A percentile compares a stretch with the other conserved stretches of the same genome.
These are phyloP conservation scores for Heliothis peltigera DNA, from an alignment of 2,888 invertebrate genomes.

Conservation along the genomic window DNA sequence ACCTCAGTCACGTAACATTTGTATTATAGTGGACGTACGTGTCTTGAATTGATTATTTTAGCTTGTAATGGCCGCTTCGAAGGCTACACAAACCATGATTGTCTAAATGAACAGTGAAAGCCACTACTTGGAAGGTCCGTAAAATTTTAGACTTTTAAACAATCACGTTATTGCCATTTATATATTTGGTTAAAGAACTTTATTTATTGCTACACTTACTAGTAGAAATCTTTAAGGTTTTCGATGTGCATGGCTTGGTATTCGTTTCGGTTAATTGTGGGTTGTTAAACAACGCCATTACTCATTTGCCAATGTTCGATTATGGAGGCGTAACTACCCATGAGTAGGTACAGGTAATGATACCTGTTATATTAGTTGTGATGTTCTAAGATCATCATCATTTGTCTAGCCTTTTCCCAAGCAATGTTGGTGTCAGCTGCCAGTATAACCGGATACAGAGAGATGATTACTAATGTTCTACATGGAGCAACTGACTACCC, in stretches of 20 bases:
- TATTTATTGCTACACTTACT: not conserved
- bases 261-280: slow-evolving; percentile 21
- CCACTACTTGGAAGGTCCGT: slow-evolving; percentile 11
- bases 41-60: slow-evolving; percentile 26
- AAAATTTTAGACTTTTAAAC: slow-evolving; percentile 14
- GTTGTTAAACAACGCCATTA: slow-evolving; percentile 10
- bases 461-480: too few species aligned
- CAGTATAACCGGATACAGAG: too few species aligned
- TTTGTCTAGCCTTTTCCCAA: too few species aligned
- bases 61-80: slow-evolving; percentile 8
- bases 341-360: too few species aligned
- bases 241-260: not conserved
- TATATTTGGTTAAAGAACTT: not conserved
- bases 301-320: not conserved
- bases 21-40: slow-evolving; percentile 25
- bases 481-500: too few species aligned
- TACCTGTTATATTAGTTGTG: too few species aligned
- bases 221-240: not conserved
- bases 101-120: slow-evolving; percentile 39
- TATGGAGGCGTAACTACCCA: too few species aligned
- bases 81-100: slow-evolving; percentile 24
- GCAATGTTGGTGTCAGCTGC: too few species aligned
- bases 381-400: too few species aligned
- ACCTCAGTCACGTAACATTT: slow-evolving; percentile 1
- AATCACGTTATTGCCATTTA: slow-evolving; percentile 1